Conservation (phyloP, 2,797 vertebrate genomes). For the Hirundo rustica region DNA sequence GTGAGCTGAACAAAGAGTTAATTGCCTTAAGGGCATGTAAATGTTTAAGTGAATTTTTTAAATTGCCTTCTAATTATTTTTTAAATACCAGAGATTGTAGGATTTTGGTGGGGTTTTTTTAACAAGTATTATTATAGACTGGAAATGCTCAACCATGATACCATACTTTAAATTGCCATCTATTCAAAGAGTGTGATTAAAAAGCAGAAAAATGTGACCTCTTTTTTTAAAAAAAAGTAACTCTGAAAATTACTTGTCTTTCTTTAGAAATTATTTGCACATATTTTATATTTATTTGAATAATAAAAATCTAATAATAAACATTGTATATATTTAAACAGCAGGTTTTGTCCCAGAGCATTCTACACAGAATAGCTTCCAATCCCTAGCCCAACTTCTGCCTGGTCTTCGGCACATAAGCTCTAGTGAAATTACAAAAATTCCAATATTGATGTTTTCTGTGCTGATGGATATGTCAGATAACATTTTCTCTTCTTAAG, state of each 20-base stretch:
- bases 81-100: not conserved
- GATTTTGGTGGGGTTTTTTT: not conserved
- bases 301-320: not conserved
- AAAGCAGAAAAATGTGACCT: not conserved
- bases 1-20: not conserved
- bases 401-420: not conserved
- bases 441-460: not conserved
- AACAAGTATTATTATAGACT: not conserved
- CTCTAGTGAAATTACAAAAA: not conserved
- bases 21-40: not conserved
- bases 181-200: not conserved
- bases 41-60: rapidly evolving
- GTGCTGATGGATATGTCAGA: not conserved
- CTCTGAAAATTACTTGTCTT: not conserved
- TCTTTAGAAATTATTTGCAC: not conserved
- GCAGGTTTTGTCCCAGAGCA: not conserved
- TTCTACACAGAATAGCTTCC: not conserved
- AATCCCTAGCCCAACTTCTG: not conserved
- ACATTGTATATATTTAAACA: not conserved
- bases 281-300: not conserved
- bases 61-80: not conserved
- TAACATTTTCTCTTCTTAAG: not conserved
- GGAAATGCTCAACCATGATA: not conserved
- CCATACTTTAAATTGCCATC: not conserved
- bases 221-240: not conserved